Conservation (phyloP, 2,888 invertebrate species). For the Acrobasis suavella region DNA sequence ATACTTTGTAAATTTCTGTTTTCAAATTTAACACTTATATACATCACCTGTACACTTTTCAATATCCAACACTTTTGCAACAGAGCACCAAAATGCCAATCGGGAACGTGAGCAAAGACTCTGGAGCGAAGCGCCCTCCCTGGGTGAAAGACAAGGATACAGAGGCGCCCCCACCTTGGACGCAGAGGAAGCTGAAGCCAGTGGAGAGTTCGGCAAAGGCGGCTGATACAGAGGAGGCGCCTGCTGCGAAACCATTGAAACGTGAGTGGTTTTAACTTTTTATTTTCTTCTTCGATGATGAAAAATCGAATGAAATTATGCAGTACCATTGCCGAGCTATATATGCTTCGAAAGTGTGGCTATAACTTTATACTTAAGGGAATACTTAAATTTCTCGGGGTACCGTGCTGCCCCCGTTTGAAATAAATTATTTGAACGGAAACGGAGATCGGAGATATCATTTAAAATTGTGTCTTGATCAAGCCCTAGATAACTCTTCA, state of each 20-base stretch:
- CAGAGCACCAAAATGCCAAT: slow-evolving; percentile 69
- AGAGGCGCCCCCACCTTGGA: slow-evolving; percentile 84
- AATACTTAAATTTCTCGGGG: too few relatives aligned
- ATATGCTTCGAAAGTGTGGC: too few relatives aligned
- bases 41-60: slow-evolving; percentile 24
- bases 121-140: slow-evolving; percentile 84
- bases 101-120: slow-evolving; percentile 77
- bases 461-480: too few relatives aligned
- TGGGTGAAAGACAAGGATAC: slow-evolving; percentile 87
- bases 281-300: not conserved
- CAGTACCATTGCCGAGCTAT: too few relatives aligned
- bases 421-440: too few relatives aligned
- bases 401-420: too few relatives aligned
- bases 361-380: too few relatives aligned
- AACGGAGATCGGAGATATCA: too few relatives aligned
- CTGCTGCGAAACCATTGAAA: slow-evolving; percentile 56
- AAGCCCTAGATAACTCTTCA: too few relatives aligned
- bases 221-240: slow-evolving; percentile 38
- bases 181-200: slow-evolving; percentile 78
- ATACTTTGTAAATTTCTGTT: too few relatives aligned
- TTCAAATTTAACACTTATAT: not conserved
- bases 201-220: slow-evolving; percentile 56
- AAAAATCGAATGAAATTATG: too few relatives aligned
- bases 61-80: slow-evolving; percentile 3
- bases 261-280: slow-evolving; percentile 51